Evolutionary conservation across 1,140 invertebrate species (phyloP).

Genomic region (Pomacea maculata): DNA sequence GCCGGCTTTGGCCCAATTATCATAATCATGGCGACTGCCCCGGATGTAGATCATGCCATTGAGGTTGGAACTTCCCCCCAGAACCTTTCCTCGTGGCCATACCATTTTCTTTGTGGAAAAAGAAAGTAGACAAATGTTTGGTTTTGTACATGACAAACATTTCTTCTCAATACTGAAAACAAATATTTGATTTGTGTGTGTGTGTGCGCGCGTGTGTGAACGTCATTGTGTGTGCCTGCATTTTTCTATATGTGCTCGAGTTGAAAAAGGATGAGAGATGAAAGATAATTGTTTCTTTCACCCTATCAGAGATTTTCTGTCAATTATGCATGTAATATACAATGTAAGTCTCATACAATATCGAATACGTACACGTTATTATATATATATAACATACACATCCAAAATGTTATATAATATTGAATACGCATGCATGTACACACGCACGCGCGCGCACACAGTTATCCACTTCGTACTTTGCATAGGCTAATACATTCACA

Average conservation of each 20-base stretch:
- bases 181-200: conserved; percentile 78
- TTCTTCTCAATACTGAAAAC: neutral
- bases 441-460: too few relatives aligned
- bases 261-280: too few relatives aligned
- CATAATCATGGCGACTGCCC: conserved; percentile 92
- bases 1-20: conserved; percentile 86
- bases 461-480: too few relatives aligned
- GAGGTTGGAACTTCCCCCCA: conserved; percentile 86
- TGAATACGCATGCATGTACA: too few relatives aligned
- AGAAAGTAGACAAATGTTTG: conserved; percentile 24
- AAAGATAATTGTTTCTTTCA: too few relatives aligned
- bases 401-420: too few relatives aligned
- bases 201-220: conserved; percentile 74
- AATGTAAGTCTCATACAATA: too few relatives aligned
- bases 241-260: conserved; percentile 74
- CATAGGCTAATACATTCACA: too few relatives aligned
- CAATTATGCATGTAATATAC: too few relatives aligned
- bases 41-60: conserved; percentile 96
- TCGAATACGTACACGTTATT: too few relatives aligned
- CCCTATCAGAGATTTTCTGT: too few relatives aligned
- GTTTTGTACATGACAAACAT: conserved; percentile 60
- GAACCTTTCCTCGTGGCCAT: conserved; percentile 40
- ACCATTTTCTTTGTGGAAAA: conserved; percentile 2
- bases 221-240: conserved; percentile 92
- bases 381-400: too few relatives aligned